Base-by-base conservation (phyloP, 1,140 invertebrate genomes). In the Gryllus bimaculatus region DNA sequence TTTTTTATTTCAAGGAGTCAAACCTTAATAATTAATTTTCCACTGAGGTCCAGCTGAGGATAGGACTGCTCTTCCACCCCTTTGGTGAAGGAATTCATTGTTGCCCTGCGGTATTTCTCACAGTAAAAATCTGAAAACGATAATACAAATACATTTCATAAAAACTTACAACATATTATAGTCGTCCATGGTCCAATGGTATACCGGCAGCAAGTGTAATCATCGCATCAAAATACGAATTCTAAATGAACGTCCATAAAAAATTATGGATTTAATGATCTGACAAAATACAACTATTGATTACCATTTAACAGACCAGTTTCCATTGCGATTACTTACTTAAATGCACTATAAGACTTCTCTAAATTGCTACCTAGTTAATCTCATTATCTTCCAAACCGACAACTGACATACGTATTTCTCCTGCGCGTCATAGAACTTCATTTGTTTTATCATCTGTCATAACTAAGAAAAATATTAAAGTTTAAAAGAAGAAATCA, bases 21-120 rank as follows among this genome's bases (percentile, higher is more conserved):
- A 48, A 83, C 83, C 82, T 87, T 89, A 76, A 89, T 89, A 49
- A 90, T 89, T 21, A 90, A 82, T 80, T 89, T 89, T 7, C 88
- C 88, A 80, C 84, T 87, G 74, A 89, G 81, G 81, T 89, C 88
- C 66, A 89, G 82, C 47, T 80, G 80, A 13, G 82, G 82, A 49
- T 81, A 81, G 20, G 79, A 74, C 48, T 78, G 81, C 47, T 79
- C 81, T 77, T 81, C 80, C 66, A 73, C 78, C 47, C 78, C 78
- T 66, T 66, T 66, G 15, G 49, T 54, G 18, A 66, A 66, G 10
- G 54, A 66, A 18, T 66, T 66, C 54, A 66, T 66, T 10, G 54
- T 66, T 66, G 54, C 0, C 10, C 18, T 66, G 18, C 18, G 10
- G 54, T 13, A 66, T 66, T 10, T 18, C 10, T 10, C 18, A 66